A percentile compares a stretch with the other conserved stretches of the same genome.
These are phyloP conservation scores for Conus canariensis DNA, from an alignment of 2,888 invertebrate genomes.

Conservation along the genomic window DNA sequence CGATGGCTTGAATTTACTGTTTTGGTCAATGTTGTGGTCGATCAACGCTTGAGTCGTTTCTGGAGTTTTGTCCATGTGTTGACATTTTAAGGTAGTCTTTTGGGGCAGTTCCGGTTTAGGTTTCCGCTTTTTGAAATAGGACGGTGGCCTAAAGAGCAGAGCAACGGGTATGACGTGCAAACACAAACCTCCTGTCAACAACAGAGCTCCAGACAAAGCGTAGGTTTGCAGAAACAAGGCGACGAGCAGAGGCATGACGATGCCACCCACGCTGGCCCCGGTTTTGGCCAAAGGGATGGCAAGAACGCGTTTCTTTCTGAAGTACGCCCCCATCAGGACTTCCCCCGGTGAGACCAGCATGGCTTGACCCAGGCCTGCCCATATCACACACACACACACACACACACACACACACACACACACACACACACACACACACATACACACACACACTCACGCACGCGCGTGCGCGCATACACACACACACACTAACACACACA, in stretches of 20 bases:
- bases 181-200: not conserved
- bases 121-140: not conserved
- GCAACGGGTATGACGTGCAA: not conserved
- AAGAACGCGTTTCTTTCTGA: not conserved
- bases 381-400: too few species aligned
- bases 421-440: too few species aligned
- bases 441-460: too few species aligned
- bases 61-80: too few species aligned
- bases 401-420: not conserved
- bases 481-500: too few species aligned
- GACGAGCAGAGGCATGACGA: conserved; percentile 25
- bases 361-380: not conserved
- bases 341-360: conserved; percentile 10
- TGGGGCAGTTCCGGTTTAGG: too few species aligned
- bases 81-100: too few species aligned
- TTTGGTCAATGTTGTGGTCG: too few species aligned
- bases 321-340: conserved; percentile 30
- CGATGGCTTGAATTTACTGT: too few species aligned
- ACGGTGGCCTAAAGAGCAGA: not conserved
- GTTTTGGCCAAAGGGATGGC: conserved; percentile 5
- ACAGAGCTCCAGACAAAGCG: conserved; percentile 18
- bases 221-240: not conserved
- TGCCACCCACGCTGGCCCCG: conserved; percentile 17
- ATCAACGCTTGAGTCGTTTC: too few species aligned
- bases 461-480: too few species aligned